Evolutionary conservation across 2,797 vertebrate genomes (phyloP), one percentile per base, ranked within the genome.

Genomic region (Platalea minor): DNA sequence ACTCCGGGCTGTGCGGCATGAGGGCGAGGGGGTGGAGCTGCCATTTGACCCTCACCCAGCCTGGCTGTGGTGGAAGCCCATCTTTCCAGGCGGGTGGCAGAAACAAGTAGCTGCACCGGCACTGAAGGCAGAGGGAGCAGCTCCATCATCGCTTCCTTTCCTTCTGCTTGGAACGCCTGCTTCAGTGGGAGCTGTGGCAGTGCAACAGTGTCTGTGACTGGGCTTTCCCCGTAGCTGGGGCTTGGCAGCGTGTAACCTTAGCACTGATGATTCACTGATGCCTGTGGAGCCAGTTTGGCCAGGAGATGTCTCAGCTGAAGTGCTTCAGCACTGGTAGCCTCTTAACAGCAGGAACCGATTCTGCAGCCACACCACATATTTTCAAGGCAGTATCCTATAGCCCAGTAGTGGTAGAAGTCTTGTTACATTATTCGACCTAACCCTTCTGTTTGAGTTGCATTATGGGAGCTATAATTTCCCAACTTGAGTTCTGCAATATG

Each of bases 91-190:
- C 24, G 11, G 16, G 33, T 7, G 8, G 41, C 29, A 51, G 53
- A 85, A 72, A 21, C 2, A 8, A 39, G 13, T 17, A 50, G 45
- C 39, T 29, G 10, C 12, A 39, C 7, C 19, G 19, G 43, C 17
- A 5, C 33, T n/a, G 69, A 53, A 67, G 37, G 39, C 67, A 53
- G 56, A 48, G 39, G 39, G 21, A 72, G 53, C 41, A 50, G 75
- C 29, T 85, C 28, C 51, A 0, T 1, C 6, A 5, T 39, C 0
- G 0, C 57, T 39, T 21, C 48, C 19, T 41, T 41, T 51, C 37
- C 57, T 35, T 14, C 73, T 70, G 41, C 45, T 43, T 46, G 26
- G 48, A 77, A 33, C 10, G 9, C 11, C 28, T 19, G 13, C 46
- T 31, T 69, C 20, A 14, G 23, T 31, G 21, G 14, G 41, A 74